Evolutionary conservation across 2,113 vertebrate species (phyloP), one percentile per base, ranked within the genome.

Genomic region (Eudorcas thomsonii): DNA sequence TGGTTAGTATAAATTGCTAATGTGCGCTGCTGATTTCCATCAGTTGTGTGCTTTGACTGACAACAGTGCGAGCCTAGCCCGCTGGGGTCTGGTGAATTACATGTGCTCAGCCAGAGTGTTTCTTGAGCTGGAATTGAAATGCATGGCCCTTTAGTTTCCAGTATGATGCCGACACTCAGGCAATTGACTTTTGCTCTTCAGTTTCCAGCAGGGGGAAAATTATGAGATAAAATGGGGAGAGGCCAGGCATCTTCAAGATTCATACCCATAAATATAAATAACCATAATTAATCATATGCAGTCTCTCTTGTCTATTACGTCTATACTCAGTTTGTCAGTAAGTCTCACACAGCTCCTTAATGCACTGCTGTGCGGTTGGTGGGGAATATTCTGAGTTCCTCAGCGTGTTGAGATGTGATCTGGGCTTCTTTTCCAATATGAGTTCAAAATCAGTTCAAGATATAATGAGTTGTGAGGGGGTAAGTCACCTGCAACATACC

Each of bases 141-240:
- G 91, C 77, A 83, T 2, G 33, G 91, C 87, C 71, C 86, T 98
- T 96, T 88, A 89, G 86, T 77, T 98, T 98, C 82, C 59, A 81
- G 90, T 93, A 95, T 92, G 94, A 95, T 62, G 36, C 83, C 77
- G 88, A 60, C 30, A 74, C 77, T 95, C 71, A 84, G 67, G 82
- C 98, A 97, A 94, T 97, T 98, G 98, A 96, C 97, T 98, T 87
- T 54, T 89, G 85, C 97, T 97, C 96, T 96, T 92, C 89, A 95
- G 86, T 78, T 43, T 97, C 89, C 95, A 96, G 48, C 88, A 87
- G 92, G 97, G 97, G 95, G 71, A 83, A 97, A 90, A 97, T 97
- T 94, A 93, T 96, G 86, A 97, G 93, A 95, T 96, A 94, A 97
- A 98, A 95, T 90, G 87, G 93, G 81, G 83, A 78, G 81, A 91